phyloP scores from a whole-genome alignment of 2,113 vertebrate species.

The Capra hircus region DNA sequence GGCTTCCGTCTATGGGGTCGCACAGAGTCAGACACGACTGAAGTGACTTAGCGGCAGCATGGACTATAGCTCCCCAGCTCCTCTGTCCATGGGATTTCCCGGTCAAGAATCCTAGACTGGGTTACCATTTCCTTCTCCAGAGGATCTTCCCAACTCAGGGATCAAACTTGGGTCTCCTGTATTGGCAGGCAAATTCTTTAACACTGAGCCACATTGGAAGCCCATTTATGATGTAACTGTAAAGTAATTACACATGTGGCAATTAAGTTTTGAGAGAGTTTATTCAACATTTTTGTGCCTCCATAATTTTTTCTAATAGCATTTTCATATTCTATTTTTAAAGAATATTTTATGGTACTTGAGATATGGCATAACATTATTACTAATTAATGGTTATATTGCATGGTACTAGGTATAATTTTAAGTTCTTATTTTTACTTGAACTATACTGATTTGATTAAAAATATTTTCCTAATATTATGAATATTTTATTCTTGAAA shows the following conservation, averaged over 20 bases:
- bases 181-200: background rate
- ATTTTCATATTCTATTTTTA: background rate
- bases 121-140: background rate
- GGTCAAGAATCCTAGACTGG: background rate
- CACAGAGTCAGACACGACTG: too few species aligned
- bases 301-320: background rate
- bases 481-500: slow-evolving; percentile 55
- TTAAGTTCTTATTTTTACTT: slow-evolving; percentile 35
- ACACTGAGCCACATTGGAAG: background rate
- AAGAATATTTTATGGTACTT: background rate
- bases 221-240: background rate
- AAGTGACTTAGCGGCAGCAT: background rate
- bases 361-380: background rate
- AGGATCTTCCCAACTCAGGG: background rate
- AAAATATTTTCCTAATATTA: slow-evolving; percentile 49
- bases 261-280: background rate
- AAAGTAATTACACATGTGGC: background rate
- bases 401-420: background rate
- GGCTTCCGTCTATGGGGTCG: too few species aligned
- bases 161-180: background rate
- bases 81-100: background rate
- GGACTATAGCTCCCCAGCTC: background rate
- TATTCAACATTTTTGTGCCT: background rate
- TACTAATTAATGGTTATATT: slow-evolving; percentile 4
- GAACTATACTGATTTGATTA: slow-evolving; percentile 29